phyloP scores from a whole-genome alignment of 2,888 invertebrate species.

The Prosopocoilus inquinatus region DNA sequence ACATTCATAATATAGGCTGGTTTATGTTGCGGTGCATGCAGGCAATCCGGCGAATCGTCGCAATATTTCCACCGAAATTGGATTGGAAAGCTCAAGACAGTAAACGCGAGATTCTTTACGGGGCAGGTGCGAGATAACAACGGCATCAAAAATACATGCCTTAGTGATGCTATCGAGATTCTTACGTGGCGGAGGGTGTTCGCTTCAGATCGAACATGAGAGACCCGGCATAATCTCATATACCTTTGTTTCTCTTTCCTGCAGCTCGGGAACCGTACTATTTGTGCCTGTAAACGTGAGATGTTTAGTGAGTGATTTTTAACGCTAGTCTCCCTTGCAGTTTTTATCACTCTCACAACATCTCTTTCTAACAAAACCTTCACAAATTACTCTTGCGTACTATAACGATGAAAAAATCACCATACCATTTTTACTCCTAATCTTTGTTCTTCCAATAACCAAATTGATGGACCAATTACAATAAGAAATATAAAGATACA shows the following conservation, averaged over 20 bases:
- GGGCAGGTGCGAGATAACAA: constrained; percentile 30
- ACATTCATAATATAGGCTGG: constrained; percentile 49
- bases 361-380: too few relatives aligned
- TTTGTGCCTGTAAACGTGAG: not conserved
- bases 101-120: constrained; percentile 34
- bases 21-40: constrained; percentile 38
- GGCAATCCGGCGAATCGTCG: constrained; percentile 48
- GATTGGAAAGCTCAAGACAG: constrained; percentile 45
- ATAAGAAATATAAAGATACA: too few relatives aligned
- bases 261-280: not conserved
- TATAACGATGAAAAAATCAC: too few relatives aligned
- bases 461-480: too few relatives aligned
- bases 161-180: constrained; percentile 25
- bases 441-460: too few relatives aligned
- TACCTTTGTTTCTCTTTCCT: constrained; percentile 1
- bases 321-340: too few relatives aligned
- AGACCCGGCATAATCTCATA: not conserved
- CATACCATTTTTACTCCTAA: too few relatives aligned
- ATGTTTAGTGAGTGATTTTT: not conserved
- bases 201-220: not conserved
- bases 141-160: constrained; percentile 31
- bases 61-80: constrained; percentile 47
- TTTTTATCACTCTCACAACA: too few relatives aligned
- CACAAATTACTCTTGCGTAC: too few relatives aligned
- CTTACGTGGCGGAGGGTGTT: constrained; percentile 18